Conservation (phyloP, 2,797 vertebrate genomes). For the Lemur catta region DNA sequence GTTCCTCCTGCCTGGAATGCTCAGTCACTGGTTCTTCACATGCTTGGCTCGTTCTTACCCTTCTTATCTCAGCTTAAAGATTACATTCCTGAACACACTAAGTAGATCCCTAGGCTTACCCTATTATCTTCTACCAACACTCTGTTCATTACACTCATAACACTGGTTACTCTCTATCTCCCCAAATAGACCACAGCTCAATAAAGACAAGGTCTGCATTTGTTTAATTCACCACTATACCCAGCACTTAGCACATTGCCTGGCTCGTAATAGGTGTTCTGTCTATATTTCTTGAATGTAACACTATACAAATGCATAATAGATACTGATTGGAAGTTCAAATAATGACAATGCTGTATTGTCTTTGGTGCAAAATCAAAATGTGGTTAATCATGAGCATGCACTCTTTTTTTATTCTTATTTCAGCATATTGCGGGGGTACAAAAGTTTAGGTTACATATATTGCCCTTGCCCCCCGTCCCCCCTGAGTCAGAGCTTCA, state of each 20-base stretch:
- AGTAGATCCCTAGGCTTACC: background rate
- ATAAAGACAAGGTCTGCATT: background rate
- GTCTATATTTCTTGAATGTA: background rate
- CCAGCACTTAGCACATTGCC: background rate
- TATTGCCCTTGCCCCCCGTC: too few relatives aligned
- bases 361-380: conserved; percentile 32
- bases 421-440: too few relatives aligned
- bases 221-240: background rate
- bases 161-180: background rate
- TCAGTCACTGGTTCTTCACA: background rate
- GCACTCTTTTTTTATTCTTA: background rate
- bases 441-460: too few relatives aligned
- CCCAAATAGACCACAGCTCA: background rate
- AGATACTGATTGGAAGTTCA: background rate
- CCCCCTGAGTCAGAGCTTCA: too few relatives aligned
- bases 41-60: background rate
- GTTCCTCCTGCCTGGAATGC: background rate
- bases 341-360: background rate
- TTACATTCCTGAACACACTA: background rate
- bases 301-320: background rate
- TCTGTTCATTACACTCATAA: conserved; percentile 4
- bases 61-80: conserved; percentile 20
- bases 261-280: background rate
- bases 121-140: background rate
- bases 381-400: background rate